Evolutionary conservation across 2,797 vertebrate species (phyloP).

Genomic region (Chiroxiphia lanceolata): DNA sequence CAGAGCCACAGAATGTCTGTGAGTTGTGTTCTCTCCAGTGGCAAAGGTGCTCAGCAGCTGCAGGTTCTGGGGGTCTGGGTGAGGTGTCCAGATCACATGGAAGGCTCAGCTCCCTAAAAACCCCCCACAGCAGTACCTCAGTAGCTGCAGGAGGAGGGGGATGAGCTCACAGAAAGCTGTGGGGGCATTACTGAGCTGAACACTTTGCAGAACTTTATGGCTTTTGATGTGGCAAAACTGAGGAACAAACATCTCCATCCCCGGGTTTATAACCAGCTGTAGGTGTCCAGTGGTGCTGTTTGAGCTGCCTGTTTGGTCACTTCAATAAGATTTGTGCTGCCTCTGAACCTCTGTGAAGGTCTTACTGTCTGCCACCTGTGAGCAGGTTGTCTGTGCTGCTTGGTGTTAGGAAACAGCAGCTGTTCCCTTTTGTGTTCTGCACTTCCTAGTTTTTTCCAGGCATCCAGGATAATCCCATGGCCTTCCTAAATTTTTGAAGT

Average conservation of each 20-base stretch:
- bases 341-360: neutral
- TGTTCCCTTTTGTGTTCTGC: neutral
- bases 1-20: neutral
- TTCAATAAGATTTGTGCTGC: neutral
- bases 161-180: neutral
- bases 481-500: neutral
- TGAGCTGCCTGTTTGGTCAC: too few species aligned
- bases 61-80: neutral
- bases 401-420: neutral
- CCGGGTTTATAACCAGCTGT: neutral
- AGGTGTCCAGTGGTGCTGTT: too few species aligned
- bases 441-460: neutral
- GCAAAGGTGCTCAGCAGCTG: accelerated
- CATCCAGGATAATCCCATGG: neutral
- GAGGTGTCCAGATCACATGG: neutral
- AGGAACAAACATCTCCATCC: too few species aligned
- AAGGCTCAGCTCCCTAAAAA: neutral
- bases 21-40: neutral
- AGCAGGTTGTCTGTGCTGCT: too few species aligned
- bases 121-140: accelerated
- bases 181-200: accelerated
- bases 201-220: neutral
- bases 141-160: neutral
- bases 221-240: neutral
- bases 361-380: neutral